Conservation (phyloP, 2,888 invertebrate species). For the Hetaerina titia region DNA sequence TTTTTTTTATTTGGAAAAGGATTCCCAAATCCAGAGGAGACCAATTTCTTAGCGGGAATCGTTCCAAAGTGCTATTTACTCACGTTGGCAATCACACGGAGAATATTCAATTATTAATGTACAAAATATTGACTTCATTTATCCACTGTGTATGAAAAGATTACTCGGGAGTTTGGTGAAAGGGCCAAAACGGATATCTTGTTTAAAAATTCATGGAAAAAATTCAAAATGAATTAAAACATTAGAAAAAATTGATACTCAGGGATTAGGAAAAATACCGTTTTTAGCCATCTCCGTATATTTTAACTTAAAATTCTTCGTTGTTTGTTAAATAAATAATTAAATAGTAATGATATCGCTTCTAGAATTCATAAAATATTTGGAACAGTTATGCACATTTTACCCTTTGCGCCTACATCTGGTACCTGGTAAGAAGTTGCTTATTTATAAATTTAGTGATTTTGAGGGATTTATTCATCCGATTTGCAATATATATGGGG, state of each 20-base stretch:
- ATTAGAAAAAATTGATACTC: not conserved
- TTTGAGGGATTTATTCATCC: too few species aligned
- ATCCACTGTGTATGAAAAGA: not conserved
- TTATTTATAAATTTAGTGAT: too few species aligned
- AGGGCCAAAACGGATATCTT: not conserved
- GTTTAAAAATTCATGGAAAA: not conserved
- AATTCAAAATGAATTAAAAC: not conserved
- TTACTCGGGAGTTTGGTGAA: not conserved
- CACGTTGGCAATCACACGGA: too few species aligned
- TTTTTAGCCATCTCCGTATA: not conserved
- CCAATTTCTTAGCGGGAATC: too few species aligned
- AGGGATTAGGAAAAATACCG: not conserved
- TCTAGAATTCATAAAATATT: not conserved
- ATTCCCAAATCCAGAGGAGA: too few species aligned
- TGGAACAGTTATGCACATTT: not conserved
- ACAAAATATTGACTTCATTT: not conserved
- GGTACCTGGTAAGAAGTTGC: not conserved
- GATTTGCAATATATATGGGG: too few species aligned
- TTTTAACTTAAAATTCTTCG: not conserved
- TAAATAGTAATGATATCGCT: not conserved
- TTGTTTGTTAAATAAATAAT: not conserved
- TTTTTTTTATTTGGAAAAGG: too few species aligned
- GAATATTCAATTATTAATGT: not conserved
- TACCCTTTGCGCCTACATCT: not conserved
- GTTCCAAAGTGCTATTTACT: too few species aligned